Percentiles rank a stretch among this genome's conserved stretches.
Conservation (phyloP, 53 echinoderm and acorn worm species). For the Astropecten irregularis region DNA sequence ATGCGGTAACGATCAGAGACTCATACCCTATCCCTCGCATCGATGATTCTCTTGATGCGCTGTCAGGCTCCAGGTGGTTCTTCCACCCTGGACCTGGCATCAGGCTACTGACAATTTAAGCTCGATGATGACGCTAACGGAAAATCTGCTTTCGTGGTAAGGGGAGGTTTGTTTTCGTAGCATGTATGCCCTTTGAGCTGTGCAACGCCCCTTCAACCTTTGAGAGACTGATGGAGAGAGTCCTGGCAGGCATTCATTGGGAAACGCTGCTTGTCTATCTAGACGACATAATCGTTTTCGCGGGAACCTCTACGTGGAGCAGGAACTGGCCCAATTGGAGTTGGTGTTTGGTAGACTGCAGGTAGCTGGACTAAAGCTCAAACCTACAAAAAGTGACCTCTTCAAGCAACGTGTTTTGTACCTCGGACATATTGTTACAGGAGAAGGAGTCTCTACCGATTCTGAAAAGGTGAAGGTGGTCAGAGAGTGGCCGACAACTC, state of each 20-base stretch:
- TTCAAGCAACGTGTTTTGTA: background rate
- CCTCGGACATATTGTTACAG: background rate
- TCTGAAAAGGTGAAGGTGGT: background rate
- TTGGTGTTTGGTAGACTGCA: background rate
- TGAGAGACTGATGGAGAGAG: no score
- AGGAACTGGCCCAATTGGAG: background rate
- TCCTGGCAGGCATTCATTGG: no score
- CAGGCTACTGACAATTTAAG: constrained; percentile 13
- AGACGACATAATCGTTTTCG: no score
- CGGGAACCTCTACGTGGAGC: constrained; percentile 26
- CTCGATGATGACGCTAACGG: background rate
- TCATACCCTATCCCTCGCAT: background rate
- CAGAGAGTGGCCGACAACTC: background rate
- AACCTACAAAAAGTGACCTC: background rate
- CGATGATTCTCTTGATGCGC: background rate
- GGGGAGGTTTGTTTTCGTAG: constrained; percentile 62
- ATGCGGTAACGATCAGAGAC: background rate
- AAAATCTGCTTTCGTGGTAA: constrained; percentile 37
- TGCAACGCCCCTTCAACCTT: no score
- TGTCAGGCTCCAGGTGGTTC: constrained; percentile 12
- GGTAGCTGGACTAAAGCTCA: background rate
- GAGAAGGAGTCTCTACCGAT: background rate
- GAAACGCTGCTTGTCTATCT: no score
- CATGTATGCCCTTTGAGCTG: constrained; percentile 66
- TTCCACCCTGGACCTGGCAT: constrained; percentile 4